Base-by-base conservation (phyloP, 2,113 vertebrate genomes). In the Tragelaphus buxtoni region DNA sequence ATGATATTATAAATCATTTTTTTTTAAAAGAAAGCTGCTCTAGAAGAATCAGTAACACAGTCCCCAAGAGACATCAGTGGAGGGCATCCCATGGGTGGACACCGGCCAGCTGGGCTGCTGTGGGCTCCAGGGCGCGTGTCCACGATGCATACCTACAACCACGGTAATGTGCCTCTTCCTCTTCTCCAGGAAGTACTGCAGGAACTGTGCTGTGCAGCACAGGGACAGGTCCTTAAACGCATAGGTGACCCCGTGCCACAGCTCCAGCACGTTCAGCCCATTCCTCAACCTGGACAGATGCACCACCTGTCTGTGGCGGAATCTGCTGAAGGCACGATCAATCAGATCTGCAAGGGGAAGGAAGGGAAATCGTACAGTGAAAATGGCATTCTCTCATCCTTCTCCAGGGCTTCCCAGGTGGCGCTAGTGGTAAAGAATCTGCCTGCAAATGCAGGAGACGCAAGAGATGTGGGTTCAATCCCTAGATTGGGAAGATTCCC, bases 141-240 rank as follows among this genome's bases (percentile, higher is more conserved):
- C 49, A 5, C 0, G 0, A 47, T 32, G 96, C 99, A 96, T 95
- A 99, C 99, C 99, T 49, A 99, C 99, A 9, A 99, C 74, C 94
- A 99, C 98, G 0, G 94, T 99, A 51, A 99, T 90, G 0, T 99
- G 99, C 72, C 97, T 97, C 35, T 98, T 79, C 72, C 97, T 98
- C 92, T 99, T 99, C 93, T 97, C 97, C 95, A 99, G 98, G 97
- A 99, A 99, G 90, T 99, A 99, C 85, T 99, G 98, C 8, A 99
- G 98, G 91, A 99, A 99, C 90, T 98, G 99, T 0, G 99, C 99
- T 0, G 99, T 98, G 96, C 99, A 99, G 90, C 98, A 98, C 98
- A 99, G 99, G 9, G 99, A 99, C 95, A 99, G 97, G 97, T 99
- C 99, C 98, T 99, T 99, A 96, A 99, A 99, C 0, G 99, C 99